Percentiles rank a stretch among this genome's conserved stretches.
These are phyloP conservation scores for Tetragnatha versicolor DNA, from an alignment of 1,140 invertebrate species.

Conservation along the genomic window DNA sequence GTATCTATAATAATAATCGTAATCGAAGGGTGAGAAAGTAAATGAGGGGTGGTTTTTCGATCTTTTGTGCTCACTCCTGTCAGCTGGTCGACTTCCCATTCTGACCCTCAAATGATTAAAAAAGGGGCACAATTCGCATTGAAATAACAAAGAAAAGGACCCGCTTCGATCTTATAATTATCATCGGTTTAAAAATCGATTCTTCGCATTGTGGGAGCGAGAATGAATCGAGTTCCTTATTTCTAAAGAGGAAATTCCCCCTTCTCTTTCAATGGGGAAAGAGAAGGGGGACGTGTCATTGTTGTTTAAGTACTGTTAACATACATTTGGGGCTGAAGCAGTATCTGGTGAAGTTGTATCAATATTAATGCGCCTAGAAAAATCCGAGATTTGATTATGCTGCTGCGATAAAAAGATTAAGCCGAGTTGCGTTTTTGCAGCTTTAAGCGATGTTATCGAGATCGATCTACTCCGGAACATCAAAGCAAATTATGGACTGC, in stretches of 20 bases:
- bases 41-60: slow-evolving; percentile 42
- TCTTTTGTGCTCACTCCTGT: slow-evolving; percentile 28
- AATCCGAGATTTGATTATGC: too few species aligned
- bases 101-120: slow-evolving; percentile 40
- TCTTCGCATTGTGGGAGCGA: slow-evolving; percentile 9
- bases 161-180: slow-evolving; percentile 51
- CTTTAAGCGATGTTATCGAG: too few species aligned
- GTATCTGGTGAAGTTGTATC: background rate
- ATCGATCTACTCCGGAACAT: too few species aligned
- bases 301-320: background rate
- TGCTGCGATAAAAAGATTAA: too few species aligned
- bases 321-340: background rate
- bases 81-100: slow-evolving; percentile 48
- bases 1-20: slow-evolving; percentile 53
- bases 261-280: background rate
- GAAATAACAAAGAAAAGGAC: slow-evolving; percentile 35
- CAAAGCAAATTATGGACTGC: too few species aligned
- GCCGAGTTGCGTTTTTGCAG: too few species aligned
- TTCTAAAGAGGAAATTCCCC: background rate
- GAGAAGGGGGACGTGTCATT: background rate
- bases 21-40: slow-evolving; percentile 42
- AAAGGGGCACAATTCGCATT: slow-evolving; percentile 14
- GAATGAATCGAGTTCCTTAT: slow-evolving; percentile 21
- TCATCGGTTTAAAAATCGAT: slow-evolving; percentile 54
- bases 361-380: slow-evolving; percentile 7